Evolutionary conservation across 1,140 invertebrate genomes (phyloP).

Genomic region (Leptopilina boulardi): DNA sequence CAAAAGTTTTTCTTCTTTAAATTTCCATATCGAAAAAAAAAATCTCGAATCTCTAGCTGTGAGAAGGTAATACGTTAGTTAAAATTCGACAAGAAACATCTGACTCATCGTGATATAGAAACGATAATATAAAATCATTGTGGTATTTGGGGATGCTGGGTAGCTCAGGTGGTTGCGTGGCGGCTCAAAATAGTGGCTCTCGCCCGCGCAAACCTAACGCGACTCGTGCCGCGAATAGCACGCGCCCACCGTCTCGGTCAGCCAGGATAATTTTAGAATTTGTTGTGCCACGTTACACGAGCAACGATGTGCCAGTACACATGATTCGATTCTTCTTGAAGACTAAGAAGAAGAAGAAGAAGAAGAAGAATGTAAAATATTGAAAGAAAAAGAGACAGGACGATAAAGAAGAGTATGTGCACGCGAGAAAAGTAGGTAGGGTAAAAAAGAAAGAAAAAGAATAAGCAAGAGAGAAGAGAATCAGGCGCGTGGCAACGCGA

Average conservation of each 20-base stretch:
- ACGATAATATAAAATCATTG: conserved; percentile 56
- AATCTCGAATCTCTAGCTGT: conserved; percentile 20
- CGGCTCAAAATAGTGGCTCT: conserved; percentile 69
- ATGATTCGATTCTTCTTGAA: neutral
- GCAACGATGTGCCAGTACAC: conserved; percentile 14
- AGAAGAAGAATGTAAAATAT: neutral
- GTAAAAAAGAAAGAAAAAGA: conserved; percentile 21
- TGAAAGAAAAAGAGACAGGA: conserved; percentile 14
- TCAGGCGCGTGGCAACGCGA: conserved; percentile 60
- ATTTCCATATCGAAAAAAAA: neutral
- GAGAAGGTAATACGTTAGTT: conserved; percentile 41
- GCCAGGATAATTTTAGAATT: conserved; percentile 69
- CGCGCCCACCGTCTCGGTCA: conserved; percentile 70
- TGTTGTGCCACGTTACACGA: conserved; percentile 52
- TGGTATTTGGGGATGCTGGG: conserved; percentile 72
- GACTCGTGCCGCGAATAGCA: conserved; percentile 70
- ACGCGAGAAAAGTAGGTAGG: neutral
- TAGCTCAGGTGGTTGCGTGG: conserved; percentile 75
- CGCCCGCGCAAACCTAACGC: conserved; percentile 73
- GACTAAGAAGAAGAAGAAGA: too few species aligned
- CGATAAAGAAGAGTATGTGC: neutral
- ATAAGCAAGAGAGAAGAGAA: conserved; percentile 38
- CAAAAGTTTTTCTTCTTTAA: neutral
- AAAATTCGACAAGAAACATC: conserved; percentile 47
- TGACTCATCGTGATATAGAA: conserved; percentile 38